Percentiles rank a stretch among this genome's conserved stretches.
phyloP scores from a whole-genome alignment of 2,113 vertebrate species.

The Mastomys natalensis region DNA sequence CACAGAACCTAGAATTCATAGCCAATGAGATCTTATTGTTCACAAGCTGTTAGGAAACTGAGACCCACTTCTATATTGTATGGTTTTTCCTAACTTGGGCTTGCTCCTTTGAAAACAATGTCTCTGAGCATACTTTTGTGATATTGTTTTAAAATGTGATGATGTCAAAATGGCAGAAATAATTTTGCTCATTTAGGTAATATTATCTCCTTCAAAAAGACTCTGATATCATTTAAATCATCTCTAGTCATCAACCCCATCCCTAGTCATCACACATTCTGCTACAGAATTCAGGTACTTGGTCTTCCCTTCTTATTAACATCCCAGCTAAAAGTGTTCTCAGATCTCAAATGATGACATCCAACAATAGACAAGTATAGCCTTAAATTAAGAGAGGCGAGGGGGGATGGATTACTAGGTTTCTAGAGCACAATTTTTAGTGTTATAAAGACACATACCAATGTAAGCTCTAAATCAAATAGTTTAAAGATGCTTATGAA shows the following conservation, averaged over 20 bases:
- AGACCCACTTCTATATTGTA: too few species aligned
- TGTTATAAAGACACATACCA: not conserved
- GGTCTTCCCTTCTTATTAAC: rapidly evolving
- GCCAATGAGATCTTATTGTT: not conserved
- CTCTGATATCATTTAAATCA: not conserved
- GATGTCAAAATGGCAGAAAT: not conserved
- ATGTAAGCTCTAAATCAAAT: not conserved
- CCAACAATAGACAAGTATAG: rapidly evolving
- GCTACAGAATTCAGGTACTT: rapidly evolving
- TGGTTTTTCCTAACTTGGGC: not conserved
- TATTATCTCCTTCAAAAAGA: not conserved
- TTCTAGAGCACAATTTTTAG: not conserved
- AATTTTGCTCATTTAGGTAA: not conserved
- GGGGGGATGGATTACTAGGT: not conserved
- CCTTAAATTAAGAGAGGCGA: not conserved
- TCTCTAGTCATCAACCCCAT: not conserved
- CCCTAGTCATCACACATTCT: rapidly evolving
- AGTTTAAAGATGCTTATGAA: not conserved
- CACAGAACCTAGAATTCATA: rapidly evolving
- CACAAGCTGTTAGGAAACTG: rapidly evolving
- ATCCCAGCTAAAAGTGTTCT: rapidly evolving
- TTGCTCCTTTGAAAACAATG: too few species aligned
- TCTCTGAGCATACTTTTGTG: not conserved
- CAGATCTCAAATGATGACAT: not conserved
- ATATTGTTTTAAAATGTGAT: not conserved